phyloP scores from a whole-genome alignment of 2,888 invertebrate genomes.

The Hypsopygia costalis region DNA sequence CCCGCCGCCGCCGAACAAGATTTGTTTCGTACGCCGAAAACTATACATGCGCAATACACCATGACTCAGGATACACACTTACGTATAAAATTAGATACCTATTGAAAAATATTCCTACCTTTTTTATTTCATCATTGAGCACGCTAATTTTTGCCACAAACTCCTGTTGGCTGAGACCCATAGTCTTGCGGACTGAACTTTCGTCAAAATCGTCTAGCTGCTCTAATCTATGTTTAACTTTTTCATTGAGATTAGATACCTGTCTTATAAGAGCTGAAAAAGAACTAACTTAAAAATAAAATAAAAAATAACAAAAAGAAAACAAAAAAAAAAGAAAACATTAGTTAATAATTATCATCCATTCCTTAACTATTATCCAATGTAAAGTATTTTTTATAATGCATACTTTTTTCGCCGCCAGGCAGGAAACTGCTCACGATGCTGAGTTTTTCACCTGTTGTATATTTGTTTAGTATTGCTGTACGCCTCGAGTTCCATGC shows the following conservation, averaged over 20 bases:
- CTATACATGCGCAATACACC: too few relatives aligned
- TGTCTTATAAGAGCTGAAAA: constrained; percentile 88
- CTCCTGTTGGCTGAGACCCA: constrained; percentile 95
- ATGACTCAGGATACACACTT: too few relatives aligned
- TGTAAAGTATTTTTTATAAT: too few relatives aligned
- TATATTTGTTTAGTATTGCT: constrained; percentile 93
- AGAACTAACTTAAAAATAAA: constrained; percentile 69
- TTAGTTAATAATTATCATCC: constrained; percentile 9
- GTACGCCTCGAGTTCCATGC: constrained; percentile 89
- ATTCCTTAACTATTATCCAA: constrained; percentile 9
- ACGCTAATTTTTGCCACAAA: constrained; percentile 94
- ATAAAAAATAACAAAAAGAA: constrained; percentile 28
- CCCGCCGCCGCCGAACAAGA: too few relatives aligned
- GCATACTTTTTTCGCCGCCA: constrained; percentile 88
- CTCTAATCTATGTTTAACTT: constrained; percentile 93
- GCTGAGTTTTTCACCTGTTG: constrained; percentile 95
- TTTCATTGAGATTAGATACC: constrained; percentile 90
- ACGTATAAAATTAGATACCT: too few relatives aligned
- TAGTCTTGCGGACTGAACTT: constrained; percentile 90
- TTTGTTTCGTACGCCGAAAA: too few relatives aligned
- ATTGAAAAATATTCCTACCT: constrained; percentile 39
- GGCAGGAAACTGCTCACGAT: constrained; percentile 93
- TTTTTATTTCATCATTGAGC: constrained; percentile 93
- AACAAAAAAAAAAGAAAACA: constrained; percentile 19
- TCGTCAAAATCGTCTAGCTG: constrained; percentile 98